Conservation (phyloP, 2,888 invertebrate species). For the Drosophila lacicola region DNA sequence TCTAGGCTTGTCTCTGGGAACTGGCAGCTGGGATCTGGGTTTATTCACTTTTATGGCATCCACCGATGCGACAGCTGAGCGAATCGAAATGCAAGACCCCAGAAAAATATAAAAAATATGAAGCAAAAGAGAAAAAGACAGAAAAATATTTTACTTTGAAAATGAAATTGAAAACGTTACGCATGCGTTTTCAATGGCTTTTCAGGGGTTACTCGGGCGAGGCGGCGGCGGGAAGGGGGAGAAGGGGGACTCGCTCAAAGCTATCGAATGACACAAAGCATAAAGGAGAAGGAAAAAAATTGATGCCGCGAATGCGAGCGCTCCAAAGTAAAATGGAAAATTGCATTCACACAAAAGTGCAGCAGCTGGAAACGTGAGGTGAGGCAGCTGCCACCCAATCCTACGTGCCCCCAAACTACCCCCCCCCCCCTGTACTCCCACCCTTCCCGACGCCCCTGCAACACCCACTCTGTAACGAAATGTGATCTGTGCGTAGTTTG, state of each 20-base stretch:
- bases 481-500: conserved; percentile 52
- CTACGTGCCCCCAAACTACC: background rate
- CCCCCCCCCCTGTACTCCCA: background rate
- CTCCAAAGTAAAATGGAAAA: conserved; percentile 45
- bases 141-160: conserved; percentile 23
- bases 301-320: conserved; percentile 20
- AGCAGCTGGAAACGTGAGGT: conserved; percentile 71
- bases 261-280: conserved; percentile 69
- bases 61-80: conserved; percentile 4
- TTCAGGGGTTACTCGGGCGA: background rate
- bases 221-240: background rate
- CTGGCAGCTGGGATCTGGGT: conserved; percentile 5
- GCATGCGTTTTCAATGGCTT: conserved; percentile 66
- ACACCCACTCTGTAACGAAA: conserved; percentile 40
- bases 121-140: conserved; percentile 7
- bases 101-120: conserved; percentile 2
- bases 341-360: conserved; percentile 51
- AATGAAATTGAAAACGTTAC: conserved; percentile 79
- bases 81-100: conserved; percentile 29
- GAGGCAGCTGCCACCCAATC: conserved; percentile 25
- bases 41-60: conserved; percentile 68
- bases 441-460: too few relatives aligned
- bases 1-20: conserved; percentile 6
- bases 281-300: conserved; percentile 14
- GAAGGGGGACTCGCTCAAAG: conserved; percentile 27